A percentile compares a stretch with the other conserved stretches of the same genome.
Conservation (phyloP, 2,888 invertebrate species). For the Apodemia zela region DNA sequence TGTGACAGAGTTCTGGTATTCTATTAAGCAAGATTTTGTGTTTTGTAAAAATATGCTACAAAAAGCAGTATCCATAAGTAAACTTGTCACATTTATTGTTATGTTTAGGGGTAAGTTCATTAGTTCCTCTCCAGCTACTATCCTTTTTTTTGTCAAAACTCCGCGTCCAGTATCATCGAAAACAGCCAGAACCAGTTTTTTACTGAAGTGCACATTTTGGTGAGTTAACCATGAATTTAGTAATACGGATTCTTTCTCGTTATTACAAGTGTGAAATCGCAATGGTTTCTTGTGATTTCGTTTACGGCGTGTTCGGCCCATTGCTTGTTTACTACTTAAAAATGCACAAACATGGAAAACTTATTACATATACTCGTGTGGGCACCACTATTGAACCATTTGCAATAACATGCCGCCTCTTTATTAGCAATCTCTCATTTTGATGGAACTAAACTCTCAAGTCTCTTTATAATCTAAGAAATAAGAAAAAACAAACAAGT, state of each 20-base stretch:
- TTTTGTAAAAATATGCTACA: slow-evolving; percentile 67
- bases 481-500: no score
- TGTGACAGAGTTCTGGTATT: slow-evolving; percentile 61
- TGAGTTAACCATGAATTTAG: slow-evolving; percentile 77
- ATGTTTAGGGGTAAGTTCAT: slow-evolving; percentile 81
- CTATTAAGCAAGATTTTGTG: slow-evolving; percentile 62
- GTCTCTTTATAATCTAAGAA: background rate
- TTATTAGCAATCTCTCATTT: background rate
- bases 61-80: slow-evolving; percentile 76
- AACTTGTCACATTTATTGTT: slow-evolving; percentile 80
- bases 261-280: slow-evolving; percentile 55
- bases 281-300: slow-evolving; percentile 52
- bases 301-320: slow-evolving; percentile 77
- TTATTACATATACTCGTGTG: background rate
- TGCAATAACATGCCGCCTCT: background rate
- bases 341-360: background rate
- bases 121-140: slow-evolving; percentile 79
- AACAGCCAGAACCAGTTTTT: slow-evolving; percentile 75
- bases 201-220: slow-evolving; percentile 78
- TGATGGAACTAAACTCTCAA: background rate
- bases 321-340: slow-evolving; percentile 34
- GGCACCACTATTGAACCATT: background rate
- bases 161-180: slow-evolving; percentile 88
- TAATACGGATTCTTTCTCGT: slow-evolving; percentile 57
- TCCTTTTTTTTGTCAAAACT: slow-evolving; percentile 80